Conservation (phyloP, 2,888 invertebrate genomes). For the Pseudococcus viburni region DNA sequence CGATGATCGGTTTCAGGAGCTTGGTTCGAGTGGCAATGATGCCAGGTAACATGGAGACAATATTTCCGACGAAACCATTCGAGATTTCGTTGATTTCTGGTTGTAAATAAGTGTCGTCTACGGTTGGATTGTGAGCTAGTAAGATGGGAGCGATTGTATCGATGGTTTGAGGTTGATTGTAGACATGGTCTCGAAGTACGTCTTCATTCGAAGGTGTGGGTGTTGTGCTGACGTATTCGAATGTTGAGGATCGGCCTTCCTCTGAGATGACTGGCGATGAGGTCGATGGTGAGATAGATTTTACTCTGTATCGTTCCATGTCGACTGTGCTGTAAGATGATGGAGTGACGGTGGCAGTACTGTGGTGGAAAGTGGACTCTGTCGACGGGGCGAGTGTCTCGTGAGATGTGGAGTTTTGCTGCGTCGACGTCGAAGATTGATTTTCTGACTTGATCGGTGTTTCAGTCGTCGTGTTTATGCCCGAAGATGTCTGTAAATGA, state of each 20-base stretch:
- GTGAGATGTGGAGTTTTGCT: background rate
- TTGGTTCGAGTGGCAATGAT: background rate
- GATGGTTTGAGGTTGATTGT: constrained; percentile 19
- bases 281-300: background rate
- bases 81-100: constrained; percentile 63
- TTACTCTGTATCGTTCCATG: background rate
- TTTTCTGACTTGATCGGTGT: background rate
- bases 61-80: constrained; percentile 62
- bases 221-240: background rate
- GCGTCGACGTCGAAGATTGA: background rate
- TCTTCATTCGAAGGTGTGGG: constrained; percentile 11
- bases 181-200: background rate
- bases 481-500: background rate
- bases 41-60: constrained; percentile 60
- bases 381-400: background rate
- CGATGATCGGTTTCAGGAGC: constrained; percentile 60
- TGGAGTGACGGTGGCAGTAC: background rate
- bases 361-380: background rate
- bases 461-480: background rate
- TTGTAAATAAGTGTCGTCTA: constrained; percentile 38
- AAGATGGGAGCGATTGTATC: constrained; percentile 4
- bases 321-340: background rate
- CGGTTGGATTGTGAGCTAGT: background rate
- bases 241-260: background rate
- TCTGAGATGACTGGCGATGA: background rate